Base-by-base conservation (phyloP, 2,888 invertebrate genomes). In the Drosophila pullipes region DNA sequence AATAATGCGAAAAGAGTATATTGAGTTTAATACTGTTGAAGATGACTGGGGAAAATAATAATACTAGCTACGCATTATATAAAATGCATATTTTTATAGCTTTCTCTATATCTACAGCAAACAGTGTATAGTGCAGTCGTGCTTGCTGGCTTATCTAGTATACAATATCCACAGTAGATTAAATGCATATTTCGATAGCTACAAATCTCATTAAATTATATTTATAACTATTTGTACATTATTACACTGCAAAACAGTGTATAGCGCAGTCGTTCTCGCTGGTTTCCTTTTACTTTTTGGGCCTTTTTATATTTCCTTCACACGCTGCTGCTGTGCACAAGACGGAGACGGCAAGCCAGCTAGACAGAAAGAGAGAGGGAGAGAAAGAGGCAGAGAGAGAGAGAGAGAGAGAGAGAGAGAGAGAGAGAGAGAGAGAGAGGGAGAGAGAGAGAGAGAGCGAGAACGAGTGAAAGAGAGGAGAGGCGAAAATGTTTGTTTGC, bases 221-320 rank as follows among this genome's bases (percentile, higher is more conserved):
- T 16, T 2, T 13, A 3, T 7, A 13, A 22, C 22, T 22, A 47
- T 16, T 47, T 22, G 16, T 47, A 2, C 4, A 9, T 2, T 16
- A 16, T 22, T 7, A 9, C 7, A 22, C 25, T 13, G 18, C 16
- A 2, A 39, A 39, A 13, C 5, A 57, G 57, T 13, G 57, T 57
- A 57, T 39, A n/a, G 28, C n/a, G n/a, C n/a, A n/a, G n/a, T 30
- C n/a, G 25, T 35, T 28, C 5, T 9, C 18, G n/a, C 39, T 44
- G 5, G 16, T 58, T 16, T 58, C 3, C 11, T 1, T 44, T 53
- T 25, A 49, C 31, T 68, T 71, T 82, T 70, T 28, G 77, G 69
- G 47, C 22, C 9, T 47, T 60, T 89, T 82, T 69, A 65, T 74
- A 80, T 81, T 85, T 85, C 74, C 77, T 71, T 52, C 57, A 69